phyloP scores from a whole-genome alignment of 2,888 invertebrate species.

The Quadroppia sp. region DNA sequence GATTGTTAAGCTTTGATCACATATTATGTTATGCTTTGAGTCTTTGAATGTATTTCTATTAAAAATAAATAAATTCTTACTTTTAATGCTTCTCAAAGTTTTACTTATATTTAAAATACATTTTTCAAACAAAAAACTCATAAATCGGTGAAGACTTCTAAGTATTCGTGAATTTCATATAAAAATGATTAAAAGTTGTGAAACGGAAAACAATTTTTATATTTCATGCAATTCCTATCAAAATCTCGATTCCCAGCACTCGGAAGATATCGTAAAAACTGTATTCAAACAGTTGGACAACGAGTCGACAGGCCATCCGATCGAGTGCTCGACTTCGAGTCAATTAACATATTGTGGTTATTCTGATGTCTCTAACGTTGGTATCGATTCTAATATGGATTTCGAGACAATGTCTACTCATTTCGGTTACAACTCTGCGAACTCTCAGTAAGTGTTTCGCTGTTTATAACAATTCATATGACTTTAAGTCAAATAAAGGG shows the following conservation, averaged over 20 bases:
- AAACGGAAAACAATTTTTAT: constrained; percentile 32
- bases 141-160: background rate
- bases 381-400: constrained; percentile 15
- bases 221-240: constrained; percentile 21
- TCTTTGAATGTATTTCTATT: background rate
- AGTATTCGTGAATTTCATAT: constrained; percentile 10
- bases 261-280: background rate
- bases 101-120: background rate
- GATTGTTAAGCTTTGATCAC: background rate
- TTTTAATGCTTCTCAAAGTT: constrained; percentile 17
- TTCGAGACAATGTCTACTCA: constrained; percentile 23
- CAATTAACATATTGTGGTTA: constrained; percentile 31
- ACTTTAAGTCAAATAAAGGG: background rate
- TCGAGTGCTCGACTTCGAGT: background rate
- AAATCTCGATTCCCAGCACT: background rate
- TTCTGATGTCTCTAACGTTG: background rate
- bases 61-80: background rate
- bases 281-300: background rate
- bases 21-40: background rate
- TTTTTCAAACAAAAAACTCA: background rate
- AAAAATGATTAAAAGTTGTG: constrained; percentile 17
- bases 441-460: constrained; percentile 36
- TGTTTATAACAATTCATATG: background rate
- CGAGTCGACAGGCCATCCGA: background rate
- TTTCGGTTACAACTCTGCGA: constrained; percentile 22